Conservation (phyloP, 2,888 invertebrate genomes). For the Uropetala carovei region DNA sequence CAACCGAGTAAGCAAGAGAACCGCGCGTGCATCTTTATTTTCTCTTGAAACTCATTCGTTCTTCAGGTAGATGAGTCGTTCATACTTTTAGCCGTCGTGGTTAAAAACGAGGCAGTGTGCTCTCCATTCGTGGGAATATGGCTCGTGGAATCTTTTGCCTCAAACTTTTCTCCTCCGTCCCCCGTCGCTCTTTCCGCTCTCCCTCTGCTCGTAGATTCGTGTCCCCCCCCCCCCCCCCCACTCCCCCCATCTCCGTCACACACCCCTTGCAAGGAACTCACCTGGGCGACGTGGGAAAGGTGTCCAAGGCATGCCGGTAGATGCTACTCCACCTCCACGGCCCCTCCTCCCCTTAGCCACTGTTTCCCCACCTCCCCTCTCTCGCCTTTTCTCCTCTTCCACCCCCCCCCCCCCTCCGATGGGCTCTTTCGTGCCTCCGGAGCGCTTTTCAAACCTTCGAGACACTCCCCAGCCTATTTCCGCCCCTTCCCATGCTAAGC, state of each 20-base stretch:
- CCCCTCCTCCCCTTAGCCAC: neutral
- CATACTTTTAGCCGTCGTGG: neutral
- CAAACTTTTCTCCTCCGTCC: neutral
- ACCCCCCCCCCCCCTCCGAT: conserved; percentile 1
- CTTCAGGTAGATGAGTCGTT: neutral
- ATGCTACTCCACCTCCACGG: conserved; percentile 29
- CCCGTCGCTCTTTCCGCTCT: neutral
- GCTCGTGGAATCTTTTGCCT: conserved; percentile 31
- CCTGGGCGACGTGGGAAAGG: conserved; percentile 63
- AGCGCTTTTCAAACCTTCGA: conserved; percentile 25
- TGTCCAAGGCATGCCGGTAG: conserved; percentile 51
- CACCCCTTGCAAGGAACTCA: conserved; percentile 24
- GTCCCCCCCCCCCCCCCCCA: neutral
- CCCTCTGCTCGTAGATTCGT: conserved; percentile 3
- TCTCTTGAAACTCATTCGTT: neutral
- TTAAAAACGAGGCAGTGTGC: conserved; percentile 35
- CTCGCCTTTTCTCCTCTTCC: neutral
- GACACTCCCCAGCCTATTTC: conserved; percentile 21
- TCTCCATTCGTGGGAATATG: conserved; percentile 50
- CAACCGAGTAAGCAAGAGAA: neutral
- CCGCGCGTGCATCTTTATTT: neutral
- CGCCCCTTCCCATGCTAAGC: conserved; percentile 16
- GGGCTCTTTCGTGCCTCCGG: conserved; percentile 41
- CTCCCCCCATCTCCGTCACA: neutral
- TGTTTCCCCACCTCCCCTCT: neutral